Percentiles rank a stretch among this genome's conserved stretches.
phyloP scores from a whole-genome alignment of 2,113 vertebrate genomes.

The Centropus bengalensis region DNA sequence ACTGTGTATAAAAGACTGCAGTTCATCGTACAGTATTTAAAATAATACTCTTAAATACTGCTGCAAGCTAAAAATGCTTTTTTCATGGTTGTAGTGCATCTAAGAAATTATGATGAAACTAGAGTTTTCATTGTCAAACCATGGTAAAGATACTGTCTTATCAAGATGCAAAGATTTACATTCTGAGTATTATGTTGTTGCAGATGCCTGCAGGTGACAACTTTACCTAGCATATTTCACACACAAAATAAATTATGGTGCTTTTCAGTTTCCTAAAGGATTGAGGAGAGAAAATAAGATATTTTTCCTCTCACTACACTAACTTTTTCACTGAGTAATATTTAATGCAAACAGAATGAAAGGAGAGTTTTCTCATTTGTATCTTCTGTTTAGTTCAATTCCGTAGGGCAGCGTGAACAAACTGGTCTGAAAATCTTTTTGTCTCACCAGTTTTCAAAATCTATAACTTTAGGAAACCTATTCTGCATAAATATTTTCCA shows the following conservation, averaged over 20 bases:
- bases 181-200: not conserved
- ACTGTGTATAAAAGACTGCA: not conserved
- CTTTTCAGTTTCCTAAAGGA: not conserved
- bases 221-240: not conserved
- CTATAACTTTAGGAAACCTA: not conserved
- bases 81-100: not conserved
- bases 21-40: slow-evolving; percentile 40
- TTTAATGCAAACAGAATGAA: not conserved
- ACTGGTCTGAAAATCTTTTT: not conserved
- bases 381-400: not conserved
- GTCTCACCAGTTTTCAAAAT: not conserved
- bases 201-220: not conserved
- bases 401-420: not conserved
- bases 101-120: slow-evolving; percentile 36
- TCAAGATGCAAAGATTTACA: not conserved
- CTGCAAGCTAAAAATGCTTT: slow-evolving; percentile 37
- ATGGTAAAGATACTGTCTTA: not conserved
- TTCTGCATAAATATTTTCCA: not conserved
- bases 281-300: not conserved
- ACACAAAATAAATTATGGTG: not conserved
- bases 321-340: not conserved
- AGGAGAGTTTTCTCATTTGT: not conserved
- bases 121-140: slow-evolving; percentile 8
- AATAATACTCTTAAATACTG: slow-evolving; percentile 39
- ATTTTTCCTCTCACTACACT: not conserved